phyloP scores from a whole-genome alignment of 2,888 invertebrate genomes.

The Lepidochrysops patricia region DNA sequence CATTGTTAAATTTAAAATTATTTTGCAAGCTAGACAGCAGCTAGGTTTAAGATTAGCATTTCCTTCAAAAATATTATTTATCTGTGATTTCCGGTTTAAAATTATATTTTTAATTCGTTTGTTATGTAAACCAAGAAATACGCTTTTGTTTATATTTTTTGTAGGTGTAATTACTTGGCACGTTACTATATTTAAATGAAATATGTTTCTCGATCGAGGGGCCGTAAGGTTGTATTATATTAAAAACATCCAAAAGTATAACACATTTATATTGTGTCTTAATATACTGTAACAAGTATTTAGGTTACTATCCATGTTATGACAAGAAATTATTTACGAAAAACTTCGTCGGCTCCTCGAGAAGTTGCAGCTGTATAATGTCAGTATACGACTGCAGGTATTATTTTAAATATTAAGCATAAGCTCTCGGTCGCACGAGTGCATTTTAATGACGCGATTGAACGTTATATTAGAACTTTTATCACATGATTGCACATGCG shows the following conservation, averaged over 20 bases:
- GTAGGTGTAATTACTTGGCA: neutral
- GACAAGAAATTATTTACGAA: neutral
- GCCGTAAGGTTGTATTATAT: no score
- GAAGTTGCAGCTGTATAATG: neutral
- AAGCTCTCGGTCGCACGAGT: neutral
- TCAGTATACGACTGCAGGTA: neutral
- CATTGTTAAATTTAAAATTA: neutral
- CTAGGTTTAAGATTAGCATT: neutral
- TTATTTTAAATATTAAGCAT: neutral
- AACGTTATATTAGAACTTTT: neutral
- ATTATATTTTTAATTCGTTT: conserved; percentile 17
- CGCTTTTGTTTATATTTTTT: neutral
- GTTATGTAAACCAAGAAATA: neutral
- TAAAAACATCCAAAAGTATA: no score
- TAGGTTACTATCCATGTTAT: neutral
- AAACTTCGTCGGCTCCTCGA: neutral
- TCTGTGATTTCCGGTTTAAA: conserved; percentile 13
- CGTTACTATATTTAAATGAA: neutral
- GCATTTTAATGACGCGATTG: neutral
- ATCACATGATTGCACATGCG: no score
- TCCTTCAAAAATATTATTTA: neutral
- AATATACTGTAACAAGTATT: neutral
- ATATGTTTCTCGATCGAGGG: neutral
- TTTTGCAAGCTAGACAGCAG: neutral
- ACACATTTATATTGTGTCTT: neutral